Conservation (phyloP, 2,797 vertebrate genomes). For the Sebastes hopkinsi region DNA sequence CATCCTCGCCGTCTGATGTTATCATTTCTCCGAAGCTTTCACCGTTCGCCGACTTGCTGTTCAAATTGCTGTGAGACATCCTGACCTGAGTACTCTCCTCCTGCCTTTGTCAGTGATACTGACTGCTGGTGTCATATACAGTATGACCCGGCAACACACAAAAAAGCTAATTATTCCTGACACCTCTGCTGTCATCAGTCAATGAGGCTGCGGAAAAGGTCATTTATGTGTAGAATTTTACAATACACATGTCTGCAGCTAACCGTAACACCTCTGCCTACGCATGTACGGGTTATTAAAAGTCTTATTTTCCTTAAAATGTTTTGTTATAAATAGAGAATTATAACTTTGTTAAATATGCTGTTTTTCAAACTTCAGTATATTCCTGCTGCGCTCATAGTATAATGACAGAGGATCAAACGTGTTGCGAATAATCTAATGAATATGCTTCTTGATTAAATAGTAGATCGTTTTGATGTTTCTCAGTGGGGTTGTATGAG, state of each 20-base stretch:
- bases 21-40: not conserved
- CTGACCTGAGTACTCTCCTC: not conserved
- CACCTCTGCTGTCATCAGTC: not conserved
- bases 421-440: not conserved
- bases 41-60: not conserved
- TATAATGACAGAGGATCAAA: no score
- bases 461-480: no score
- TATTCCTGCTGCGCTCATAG: not conserved
- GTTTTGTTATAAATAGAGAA: not conserved
- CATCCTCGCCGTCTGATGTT: not conserved
- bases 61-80: constrained; percentile 14
- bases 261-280: no score
- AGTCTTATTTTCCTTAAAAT: not conserved
- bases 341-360: not conserved
- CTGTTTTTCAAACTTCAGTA: no score
- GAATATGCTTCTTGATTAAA: not conserved
- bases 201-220: no score
- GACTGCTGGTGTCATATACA: not conserved
- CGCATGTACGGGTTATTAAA: no score
- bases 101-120: not conserved
- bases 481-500: no score
- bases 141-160: not conserved
- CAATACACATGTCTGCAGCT: no score
- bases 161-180: not conserved
- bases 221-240: no score